Evolutionary conservation across 1,140 invertebrate species (phyloP).

Genomic region (Dreissena rostriformis): DNA sequence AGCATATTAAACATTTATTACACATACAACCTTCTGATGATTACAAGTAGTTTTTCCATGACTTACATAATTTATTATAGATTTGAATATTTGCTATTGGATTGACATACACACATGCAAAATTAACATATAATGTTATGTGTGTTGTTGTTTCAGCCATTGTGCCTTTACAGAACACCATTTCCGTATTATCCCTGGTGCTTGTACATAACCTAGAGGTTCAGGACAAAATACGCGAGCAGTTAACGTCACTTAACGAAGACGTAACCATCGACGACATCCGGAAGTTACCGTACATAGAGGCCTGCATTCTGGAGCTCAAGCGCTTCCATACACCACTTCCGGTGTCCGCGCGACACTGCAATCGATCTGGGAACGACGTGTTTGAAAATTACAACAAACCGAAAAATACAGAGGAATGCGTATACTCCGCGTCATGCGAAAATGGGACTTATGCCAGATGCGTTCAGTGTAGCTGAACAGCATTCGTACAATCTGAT

Average conservation of each 20-base stretch:
- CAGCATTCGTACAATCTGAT: no score
- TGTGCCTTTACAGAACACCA: slow-evolving; percentile 33
- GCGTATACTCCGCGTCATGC: no score
- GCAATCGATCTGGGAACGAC: slow-evolving; percentile 13
- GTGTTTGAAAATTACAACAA: slow-evolving; percentile 46
- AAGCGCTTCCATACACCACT: slow-evolving; percentile 52
- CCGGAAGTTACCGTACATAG: slow-evolving; percentile 36
- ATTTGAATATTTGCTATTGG: no score
- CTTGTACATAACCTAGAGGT: slow-evolving; percentile 40
- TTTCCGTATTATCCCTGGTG: slow-evolving; percentile 46
- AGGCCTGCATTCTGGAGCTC: slow-evolving; percentile 51
- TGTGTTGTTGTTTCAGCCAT: slow-evolving; percentile 43
- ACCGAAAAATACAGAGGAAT: slow-evolving; percentile 59
- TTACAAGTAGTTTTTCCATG: no score
- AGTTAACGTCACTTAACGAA: neutral
- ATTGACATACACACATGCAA: no score
- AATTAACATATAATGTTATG: neutral
- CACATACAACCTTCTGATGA: no score
- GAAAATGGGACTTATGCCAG: no score
- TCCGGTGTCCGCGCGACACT: slow-evolving; percentile 45
- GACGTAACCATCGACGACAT: slow-evolving; percentile 12
- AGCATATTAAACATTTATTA: no score
- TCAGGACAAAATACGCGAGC: slow-evolving; percentile 34
- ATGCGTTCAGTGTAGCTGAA: no score
- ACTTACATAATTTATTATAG: no score